Evolutionary conservation across 2,113 vertebrate genomes (phyloP).

Genomic region (Stercorarius parasiticus): DNA sequence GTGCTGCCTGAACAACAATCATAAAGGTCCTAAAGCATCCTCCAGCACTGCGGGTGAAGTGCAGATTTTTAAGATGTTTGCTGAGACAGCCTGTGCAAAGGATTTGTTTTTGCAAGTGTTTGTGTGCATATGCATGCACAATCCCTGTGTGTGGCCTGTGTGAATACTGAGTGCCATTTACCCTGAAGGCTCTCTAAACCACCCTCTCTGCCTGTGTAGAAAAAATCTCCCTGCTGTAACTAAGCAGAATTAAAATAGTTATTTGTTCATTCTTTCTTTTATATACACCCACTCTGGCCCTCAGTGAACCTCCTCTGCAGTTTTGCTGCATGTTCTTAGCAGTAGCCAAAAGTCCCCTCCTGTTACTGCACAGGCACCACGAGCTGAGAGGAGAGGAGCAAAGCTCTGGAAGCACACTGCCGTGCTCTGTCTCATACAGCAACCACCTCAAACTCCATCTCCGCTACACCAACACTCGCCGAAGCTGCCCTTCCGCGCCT

Average conservation of each 20-base stretch:
- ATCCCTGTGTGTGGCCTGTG: conserved; percentile 70
- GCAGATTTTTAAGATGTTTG: conserved; percentile 39
- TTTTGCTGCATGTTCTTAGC: neutral
- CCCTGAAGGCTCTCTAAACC: conserved; percentile 59
- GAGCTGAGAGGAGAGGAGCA: neutral
- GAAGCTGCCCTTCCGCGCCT: fast-evolving
- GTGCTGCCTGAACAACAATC: neutral
- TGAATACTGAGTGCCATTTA: conserved; percentile 44
- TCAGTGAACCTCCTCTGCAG: neutral
- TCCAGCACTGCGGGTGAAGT: neutral
- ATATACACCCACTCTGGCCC: neutral
- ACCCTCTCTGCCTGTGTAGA: neutral
- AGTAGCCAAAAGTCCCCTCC: neutral
- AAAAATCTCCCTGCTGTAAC: neutral
- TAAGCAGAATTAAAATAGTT: neutral
- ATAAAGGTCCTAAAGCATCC: neutral
- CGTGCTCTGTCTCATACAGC: neutral
- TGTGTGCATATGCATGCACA: neutral
- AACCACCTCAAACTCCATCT: neutral
- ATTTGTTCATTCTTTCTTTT: neutral
- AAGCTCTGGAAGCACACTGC: neutral
- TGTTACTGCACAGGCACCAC: fast-evolving
- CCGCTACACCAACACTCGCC: fast-evolving
- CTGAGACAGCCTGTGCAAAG: conserved; percentile 48
- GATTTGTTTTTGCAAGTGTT: conserved; percentile 57